Base-by-base conservation (phyloP, 2,113 vertebrate species). In the Microcebus lehilahytsara region DNA sequence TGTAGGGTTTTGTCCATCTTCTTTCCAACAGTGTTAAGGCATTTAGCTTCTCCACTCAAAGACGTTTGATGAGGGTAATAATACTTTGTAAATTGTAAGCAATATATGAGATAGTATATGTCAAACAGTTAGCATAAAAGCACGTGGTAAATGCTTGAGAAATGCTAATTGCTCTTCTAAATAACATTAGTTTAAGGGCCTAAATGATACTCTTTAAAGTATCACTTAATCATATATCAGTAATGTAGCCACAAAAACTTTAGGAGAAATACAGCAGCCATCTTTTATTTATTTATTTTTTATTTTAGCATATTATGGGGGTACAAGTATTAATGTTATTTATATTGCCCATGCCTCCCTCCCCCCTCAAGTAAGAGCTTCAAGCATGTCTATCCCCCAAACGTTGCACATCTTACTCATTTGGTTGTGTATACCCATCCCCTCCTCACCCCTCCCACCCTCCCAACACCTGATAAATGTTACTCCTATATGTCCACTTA, bases 181-280 rank as follows among this genome's bases (percentile, higher is more conserved):
- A 20, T 83, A 22, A 64, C 20, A 22, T 56, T 60, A 3, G 8
- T 56, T 56, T 23, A 32, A 84, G 22, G 42, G 4, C 42, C 71
- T 86, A 90, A 85, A 64, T 90, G 69, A 67, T 56, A 42, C n/a
- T 71, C 64, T 96, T 90, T 93, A 80, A 67, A 80, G 16, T 46
- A 30, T 14, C 13, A 66, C 58, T 93, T 94, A 72, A 60, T 75
- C 66, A 92, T 62, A 5, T 66, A 60, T 16, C 27, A 60, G 25
- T 62, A 77, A 53, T 56, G 13, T 37, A 72, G n/a, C 32, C 72
- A 40, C 25, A 71, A 53, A 64, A 85, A 6, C 2, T 30, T 25
- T 23, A 53, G 32, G 77, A 51, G 53, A 78, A 84, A 62, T 40
- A 40, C 2, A 90, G 30, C 14, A 64, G 16, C 71, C 20, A 2